phyloP scores from a whole-genome alignment of 2,113 vertebrate genomes.

The Notothenia rossii region DNA sequence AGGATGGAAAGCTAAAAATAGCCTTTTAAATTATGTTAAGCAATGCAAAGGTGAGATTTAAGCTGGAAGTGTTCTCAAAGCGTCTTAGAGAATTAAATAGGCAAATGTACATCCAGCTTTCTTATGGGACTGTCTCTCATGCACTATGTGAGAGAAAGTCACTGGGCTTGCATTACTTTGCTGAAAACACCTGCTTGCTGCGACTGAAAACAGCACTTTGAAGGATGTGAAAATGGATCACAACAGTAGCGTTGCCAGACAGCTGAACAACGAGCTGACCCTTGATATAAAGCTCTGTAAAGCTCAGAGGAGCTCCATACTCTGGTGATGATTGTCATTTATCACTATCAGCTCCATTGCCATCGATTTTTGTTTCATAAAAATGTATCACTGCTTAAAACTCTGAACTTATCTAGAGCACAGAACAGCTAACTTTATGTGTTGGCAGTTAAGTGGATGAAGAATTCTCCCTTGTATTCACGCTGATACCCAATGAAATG shows the following conservation, averaged over 20 bases:
- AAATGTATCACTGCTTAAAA: too few relatives aligned
- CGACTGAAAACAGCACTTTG: neutral
- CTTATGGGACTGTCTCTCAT: neutral
- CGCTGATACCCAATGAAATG: conserved; percentile 33
- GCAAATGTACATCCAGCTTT: neutral
- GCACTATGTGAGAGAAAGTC: neutral
- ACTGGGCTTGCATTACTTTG: too few relatives aligned
- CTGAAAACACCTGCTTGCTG: neutral
- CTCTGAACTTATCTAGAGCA: neutral
- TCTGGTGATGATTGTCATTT: neutral
- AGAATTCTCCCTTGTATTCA: conserved; percentile 29
- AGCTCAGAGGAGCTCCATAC: neutral
- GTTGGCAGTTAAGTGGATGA: conserved; percentile 12
- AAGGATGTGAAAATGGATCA: neutral
- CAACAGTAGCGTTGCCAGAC: neutral
- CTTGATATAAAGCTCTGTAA: neutral
- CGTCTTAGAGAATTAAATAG: neutral
- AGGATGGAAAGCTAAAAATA: neutral
- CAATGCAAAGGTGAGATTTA: too few relatives aligned
- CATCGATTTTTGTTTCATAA: too few relatives aligned
- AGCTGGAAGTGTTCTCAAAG: neutral
- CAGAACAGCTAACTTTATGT: neutral
- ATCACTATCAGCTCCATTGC: neutral
- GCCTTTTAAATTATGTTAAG: too few relatives aligned
- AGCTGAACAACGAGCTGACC: neutral